Conservation (phyloP, 2,888 invertebrate genomes). For the Harpalus rubripes region DNA sequence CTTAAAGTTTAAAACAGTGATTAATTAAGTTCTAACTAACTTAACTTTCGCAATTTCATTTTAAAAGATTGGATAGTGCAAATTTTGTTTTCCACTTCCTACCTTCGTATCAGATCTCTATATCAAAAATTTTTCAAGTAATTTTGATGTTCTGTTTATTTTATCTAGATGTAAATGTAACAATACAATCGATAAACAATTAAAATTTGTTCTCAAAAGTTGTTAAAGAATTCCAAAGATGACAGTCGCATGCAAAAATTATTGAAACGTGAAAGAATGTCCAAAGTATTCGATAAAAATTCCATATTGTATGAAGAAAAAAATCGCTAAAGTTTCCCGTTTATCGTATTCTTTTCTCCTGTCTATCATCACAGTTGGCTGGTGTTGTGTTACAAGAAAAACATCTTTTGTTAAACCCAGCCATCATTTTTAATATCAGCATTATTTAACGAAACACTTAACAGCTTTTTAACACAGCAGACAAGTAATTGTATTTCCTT, state of each 20-base stretch:
- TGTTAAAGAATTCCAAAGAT: background rate
- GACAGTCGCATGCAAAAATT: background rate
- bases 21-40: no score
- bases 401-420: slow-evolving; percentile 9
- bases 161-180: no score
- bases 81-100: no score
- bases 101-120: no score
- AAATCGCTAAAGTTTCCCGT: background rate
- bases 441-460: slow-evolving; percentile 52
- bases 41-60: no score
- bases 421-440: slow-evolving; percentile 51
- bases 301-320: slow-evolving; percentile 11
- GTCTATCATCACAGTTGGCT: slow-evolving; percentile 14
- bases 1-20: no score
- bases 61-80: no score
- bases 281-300: slow-evolving; percentile 1
- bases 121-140: no score
- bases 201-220: background rate
- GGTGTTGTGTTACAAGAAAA: slow-evolving; percentile 1
- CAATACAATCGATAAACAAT: no score
- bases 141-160: no score
- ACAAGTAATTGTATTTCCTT: slow-evolving; percentile 48
- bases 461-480: slow-evolving; percentile 32
- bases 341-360: slow-evolving; percentile 19
- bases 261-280: background rate